Evolutionary conservation across 2,888 invertebrate genomes (phyloP), one percentile per base, ranked within the genome.

Genomic region (Hydriomena furcata): DNA sequence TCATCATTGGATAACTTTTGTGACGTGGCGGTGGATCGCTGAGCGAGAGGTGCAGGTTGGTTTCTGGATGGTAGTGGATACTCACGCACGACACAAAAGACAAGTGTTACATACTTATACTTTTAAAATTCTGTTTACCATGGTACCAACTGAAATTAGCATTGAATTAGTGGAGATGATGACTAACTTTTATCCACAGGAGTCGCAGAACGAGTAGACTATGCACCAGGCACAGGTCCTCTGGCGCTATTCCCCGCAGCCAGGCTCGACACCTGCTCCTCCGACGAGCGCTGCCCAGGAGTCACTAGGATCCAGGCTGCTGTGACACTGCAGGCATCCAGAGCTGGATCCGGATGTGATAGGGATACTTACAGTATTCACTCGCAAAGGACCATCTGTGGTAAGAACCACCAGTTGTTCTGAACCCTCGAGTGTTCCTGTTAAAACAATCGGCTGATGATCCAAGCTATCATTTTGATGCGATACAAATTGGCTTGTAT

Each of bases 311-410:
- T 91, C 59, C 86, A 92, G 60, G 91, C 93, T 1, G 91, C 91
- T n/a, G 88, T 96, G 38, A 92, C 93, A 11, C 89, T 96, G 60
- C 93, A 93, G 49, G 95, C 96, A 7, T 94, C 95, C 46, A 97
- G 98, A 79, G 98, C 98, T 56, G 98, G 98, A 60, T 97, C 97
- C 78, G 98, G 83, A 44, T 99, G 99, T 90, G 99, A 99, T 81
- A 91, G 98, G 2, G 99, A 99, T 77, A 97, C 97, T 0, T 97
- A 97, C 82, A 95, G 96, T 27, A 94, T 97, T 38, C 94, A 95
- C 66, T 94, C 95, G 11, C 97, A 97, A 81, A 89, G 95, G 53
- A 95, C 96, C 79, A 91, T 97, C 4, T 97, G 98, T 81, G 97
- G 97, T 89, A n/a, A 72, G 77, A 7, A n/a, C n/a, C n/a, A n/a